phyloP scores from a whole-genome alignment of 2,113 vertebrate species.

The Willisornis vidua region DNA sequence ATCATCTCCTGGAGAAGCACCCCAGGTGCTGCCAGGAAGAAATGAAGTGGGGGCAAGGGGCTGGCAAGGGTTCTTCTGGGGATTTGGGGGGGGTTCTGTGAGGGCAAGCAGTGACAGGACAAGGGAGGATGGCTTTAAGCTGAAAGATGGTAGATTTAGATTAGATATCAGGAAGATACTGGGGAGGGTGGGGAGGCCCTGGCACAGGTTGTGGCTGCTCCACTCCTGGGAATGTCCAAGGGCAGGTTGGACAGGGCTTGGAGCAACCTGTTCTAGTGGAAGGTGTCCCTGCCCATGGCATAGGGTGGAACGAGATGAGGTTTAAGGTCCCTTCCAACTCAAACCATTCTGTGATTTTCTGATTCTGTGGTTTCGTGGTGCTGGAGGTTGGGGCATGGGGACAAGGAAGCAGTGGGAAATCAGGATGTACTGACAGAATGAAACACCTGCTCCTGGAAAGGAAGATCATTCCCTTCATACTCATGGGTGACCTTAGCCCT shows the following conservation, averaged over 20 bases:
- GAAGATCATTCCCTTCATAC: rapidly evolving
- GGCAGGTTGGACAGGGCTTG: background rate
- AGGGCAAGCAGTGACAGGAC: background rate
- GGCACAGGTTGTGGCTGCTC: background rate
- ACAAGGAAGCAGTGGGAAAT: background rate
- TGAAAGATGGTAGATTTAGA: background rate
- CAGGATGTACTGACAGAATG: rapidly evolving
- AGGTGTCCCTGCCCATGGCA: background rate
- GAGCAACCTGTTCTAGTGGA: rapidly evolving
- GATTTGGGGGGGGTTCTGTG: background rate
- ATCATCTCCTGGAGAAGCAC: background rate
- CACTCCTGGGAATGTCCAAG: background rate
- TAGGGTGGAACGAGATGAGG: background rate
- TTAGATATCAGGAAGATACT: background rate
- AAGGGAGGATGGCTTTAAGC: background rate
- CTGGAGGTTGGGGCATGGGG: background rate
- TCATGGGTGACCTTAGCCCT: background rate
- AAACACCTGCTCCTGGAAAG: background rate
- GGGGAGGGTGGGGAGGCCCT: background rate
- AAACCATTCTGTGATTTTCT: background rate
- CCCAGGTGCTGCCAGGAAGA: background rate
- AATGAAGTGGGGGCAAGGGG: rapidly evolving
- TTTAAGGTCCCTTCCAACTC: background rate
- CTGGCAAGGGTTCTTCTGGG: background rate
- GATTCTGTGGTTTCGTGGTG: background rate